phyloP scores from a whole-genome alignment of 1,140 invertebrate species.

The Nixonia krombeini region DNA sequence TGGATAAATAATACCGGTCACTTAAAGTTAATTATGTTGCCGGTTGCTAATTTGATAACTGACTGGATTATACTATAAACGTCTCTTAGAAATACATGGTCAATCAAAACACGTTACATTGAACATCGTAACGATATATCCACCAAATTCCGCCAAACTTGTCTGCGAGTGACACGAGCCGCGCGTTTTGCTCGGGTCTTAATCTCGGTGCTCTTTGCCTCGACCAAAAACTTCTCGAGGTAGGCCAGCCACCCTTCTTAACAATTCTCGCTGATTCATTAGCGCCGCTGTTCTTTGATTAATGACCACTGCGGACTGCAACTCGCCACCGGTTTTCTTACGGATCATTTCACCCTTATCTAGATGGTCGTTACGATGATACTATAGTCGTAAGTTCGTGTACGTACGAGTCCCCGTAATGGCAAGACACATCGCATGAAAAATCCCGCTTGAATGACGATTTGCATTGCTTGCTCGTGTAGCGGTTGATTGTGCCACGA shows the following conservation, averaged over 20 bases:
- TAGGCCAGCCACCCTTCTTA: constrained; percentile 14
- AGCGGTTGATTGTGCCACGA: background rate
- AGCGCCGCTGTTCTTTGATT: constrained; percentile 69
- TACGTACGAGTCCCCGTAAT: constrained; percentile 46
- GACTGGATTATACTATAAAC: too few species aligned
- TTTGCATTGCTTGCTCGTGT: constrained; percentile 25
- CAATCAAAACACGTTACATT: too few species aligned
- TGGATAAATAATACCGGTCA: too few species aligned
- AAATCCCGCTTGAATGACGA: constrained; percentile 43
- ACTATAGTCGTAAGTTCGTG: constrained; percentile 43
- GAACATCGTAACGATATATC: too few species aligned
- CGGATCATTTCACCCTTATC: constrained; percentile 67
- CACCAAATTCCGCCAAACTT: too few species aligned
- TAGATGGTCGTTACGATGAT: constrained; percentile 67
- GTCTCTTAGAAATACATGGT: too few species aligned
- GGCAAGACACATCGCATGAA: constrained; percentile 47
- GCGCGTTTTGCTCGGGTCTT: too few species aligned
- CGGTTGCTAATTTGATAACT: too few species aligned
- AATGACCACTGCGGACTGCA: constrained; percentile 58
- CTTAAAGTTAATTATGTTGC: too few species aligned
- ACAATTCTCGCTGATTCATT: constrained; percentile 65
- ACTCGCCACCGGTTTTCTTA: constrained; percentile 65
- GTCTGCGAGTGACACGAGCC: too few species aligned
- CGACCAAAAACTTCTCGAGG: too few species aligned
- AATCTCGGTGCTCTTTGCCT: too few species aligned